phyloP scores from a whole-genome alignment of 2,888 invertebrate species.

The Parnassius mnemosyne region DNA sequence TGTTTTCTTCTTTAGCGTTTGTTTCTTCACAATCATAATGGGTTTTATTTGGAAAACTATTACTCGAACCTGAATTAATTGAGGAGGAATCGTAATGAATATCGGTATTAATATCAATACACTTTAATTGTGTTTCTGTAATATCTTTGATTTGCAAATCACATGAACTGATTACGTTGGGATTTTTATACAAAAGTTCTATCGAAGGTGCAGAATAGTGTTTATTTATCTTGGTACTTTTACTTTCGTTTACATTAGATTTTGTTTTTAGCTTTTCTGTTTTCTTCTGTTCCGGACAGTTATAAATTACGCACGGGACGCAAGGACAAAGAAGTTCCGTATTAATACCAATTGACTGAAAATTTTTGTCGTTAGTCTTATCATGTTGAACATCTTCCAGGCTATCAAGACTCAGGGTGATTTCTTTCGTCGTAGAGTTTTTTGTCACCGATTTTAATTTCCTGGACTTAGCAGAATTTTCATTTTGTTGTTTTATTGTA shows the following conservation, averaged over 20 bases:
- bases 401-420: conserved; percentile 68
- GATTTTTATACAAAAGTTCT: conserved; percentile 66
- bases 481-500: conserved; percentile 25
- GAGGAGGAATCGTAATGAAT: not conserved
- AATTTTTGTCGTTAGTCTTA: conserved; percentile 39
- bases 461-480: conserved; percentile 26
- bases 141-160: conserved; percentile 42
- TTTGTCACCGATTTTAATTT: conserved; percentile 31
- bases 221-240: conserved; percentile 19
- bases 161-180: conserved; percentile 51
- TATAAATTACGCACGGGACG: conserved; percentile 67
- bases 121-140: conserved; percentile 35
- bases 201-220: conserved; percentile 43
- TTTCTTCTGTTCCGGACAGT: conserved; percentile 46
- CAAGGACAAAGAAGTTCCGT: conserved; percentile 63
- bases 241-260: conserved; percentile 27
- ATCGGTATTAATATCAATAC: conserved; percentile 32
- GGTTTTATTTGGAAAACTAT: not conserved
- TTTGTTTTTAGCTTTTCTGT: conserved; percentile 36
- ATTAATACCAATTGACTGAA: conserved; percentile 61
- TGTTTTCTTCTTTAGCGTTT: not conserved
- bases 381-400: conserved; percentile 49
- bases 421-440: conserved; percentile 47
- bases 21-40: conserved; percentile 2
- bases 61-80: not conserved